Evolutionary conservation across 2,888 invertebrate species (phyloP), one percentile per base, ranked within the genome.

Genomic region (Nipponacmea schrenckii): DNA sequence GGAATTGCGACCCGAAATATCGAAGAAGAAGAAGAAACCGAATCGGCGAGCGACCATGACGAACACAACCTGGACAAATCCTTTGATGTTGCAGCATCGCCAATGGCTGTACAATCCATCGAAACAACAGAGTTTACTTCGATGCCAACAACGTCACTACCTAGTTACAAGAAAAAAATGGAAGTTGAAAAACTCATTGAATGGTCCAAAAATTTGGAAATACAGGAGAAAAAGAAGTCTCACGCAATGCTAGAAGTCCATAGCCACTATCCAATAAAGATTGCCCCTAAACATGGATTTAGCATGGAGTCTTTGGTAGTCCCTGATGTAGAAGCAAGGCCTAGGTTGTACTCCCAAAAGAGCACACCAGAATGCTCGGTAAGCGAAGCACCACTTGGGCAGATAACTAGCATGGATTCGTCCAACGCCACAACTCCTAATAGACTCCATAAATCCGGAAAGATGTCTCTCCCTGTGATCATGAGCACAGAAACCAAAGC

Each of bases 231-330:
- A 50, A 67, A 73, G 64, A 70, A 72, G 44, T 70, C 67, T 26
- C 70, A 68, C 63, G 75, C 72, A 4, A 70, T 72, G 66, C 71
- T 75, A n/a, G 70, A 74, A 27, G 73, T 71, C 2, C 77, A 76
- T 62, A 76, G 75, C 44, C 79, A 79, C 50, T 80, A 80, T 72
- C 74, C 74, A 8, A 74, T 79, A 17, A 80, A 75, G 70, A 78
- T 82, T 27, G 82, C 82, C 3, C 82, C 82, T 44, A 82, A 82
- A 14, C 20, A 64, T 12, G 71, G 70, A 20, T 39, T 56, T 24
- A 56, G 56, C 24, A 56, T 56, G 56, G 56, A 56, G 10, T 56
- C 56, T 24, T 14, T 56, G 24, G 10, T 26, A 31, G 2, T 8
- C 26, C 39, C 65, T 26, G 44, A 20, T 39, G 26, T 17, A 48